Percentiles rank a stretch among this genome's conserved stretches.
phyloP scores from a whole-genome alignment of 2,888 invertebrate species.

The Phaedon cochleariae region DNA sequence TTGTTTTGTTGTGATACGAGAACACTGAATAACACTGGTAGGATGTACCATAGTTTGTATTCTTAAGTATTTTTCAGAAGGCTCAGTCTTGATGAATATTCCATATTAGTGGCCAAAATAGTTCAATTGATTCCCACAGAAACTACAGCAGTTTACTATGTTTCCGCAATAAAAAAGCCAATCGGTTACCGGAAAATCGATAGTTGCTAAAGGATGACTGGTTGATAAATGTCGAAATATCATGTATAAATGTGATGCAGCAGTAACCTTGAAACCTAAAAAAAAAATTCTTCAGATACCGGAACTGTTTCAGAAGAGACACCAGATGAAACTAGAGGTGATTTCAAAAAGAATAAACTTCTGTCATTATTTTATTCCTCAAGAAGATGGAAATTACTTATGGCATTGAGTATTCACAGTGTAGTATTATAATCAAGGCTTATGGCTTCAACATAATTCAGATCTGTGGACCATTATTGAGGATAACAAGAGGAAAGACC shows the following conservation, averaged over 20 bases:
- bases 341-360: not conserved
- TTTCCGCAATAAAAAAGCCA: not conserved
- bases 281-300: not conserved
- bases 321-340: not conserved
- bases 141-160: constrained; percentile 10
- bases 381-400: not conserved
- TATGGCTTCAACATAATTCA: not conserved
- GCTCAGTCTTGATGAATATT: constrained; percentile 9
- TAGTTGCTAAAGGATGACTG: constrained; percentile 9
- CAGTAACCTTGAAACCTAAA: constrained; percentile 5
- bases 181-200: constrained; percentile 8
- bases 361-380: not conserved
- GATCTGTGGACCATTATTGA: not conserved
- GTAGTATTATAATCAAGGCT: no score
- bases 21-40: not conserved
- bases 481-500: not conserved
- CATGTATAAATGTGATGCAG: constrained; percentile 9
- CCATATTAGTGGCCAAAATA: constrained; percentile 3
- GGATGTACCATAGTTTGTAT: constrained; percentile 1
- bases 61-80: constrained; percentile 4
- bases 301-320: not conserved
- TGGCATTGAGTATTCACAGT: no score
- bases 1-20: not conserved
- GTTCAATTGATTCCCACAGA: constrained; percentile 8
- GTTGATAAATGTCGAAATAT: constrained; percentile 12